phyloP scores from a whole-genome alignment of 2,113 vertebrate species.

The Aegithalos caudatus region DNA sequence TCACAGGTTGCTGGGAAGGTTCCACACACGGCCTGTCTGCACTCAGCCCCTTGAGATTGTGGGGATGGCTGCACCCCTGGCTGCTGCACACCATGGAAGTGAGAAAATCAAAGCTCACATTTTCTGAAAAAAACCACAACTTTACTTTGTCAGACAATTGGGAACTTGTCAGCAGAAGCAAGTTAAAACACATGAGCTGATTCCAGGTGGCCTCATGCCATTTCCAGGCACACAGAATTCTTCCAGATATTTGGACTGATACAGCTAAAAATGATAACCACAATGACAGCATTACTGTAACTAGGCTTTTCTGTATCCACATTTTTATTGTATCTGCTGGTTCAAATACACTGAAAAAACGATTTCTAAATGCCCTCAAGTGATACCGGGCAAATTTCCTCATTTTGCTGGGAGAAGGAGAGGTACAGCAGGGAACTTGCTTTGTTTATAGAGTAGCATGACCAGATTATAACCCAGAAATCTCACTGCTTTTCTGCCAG shows the following conservation, averaged over 20 bases:
- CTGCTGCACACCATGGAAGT: neutral
- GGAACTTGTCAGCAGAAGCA: neutral
- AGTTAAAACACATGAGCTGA: neutral
- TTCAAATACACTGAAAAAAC: neutral
- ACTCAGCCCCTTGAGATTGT: accelerated
- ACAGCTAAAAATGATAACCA: neutral
- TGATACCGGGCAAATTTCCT: neutral
- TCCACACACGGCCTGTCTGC: accelerated
- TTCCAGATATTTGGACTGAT: neutral
- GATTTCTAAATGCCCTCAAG: neutral
- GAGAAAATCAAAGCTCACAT: neutral
- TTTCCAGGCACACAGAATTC: neutral
- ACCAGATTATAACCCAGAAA: neutral
- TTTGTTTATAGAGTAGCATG: neutral
- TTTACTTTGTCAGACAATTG: neutral
- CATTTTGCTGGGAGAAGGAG: neutral
- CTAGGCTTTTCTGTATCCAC: neutral
- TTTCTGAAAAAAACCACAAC: neutral
- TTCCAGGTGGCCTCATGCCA: neutral
- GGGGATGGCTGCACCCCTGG: neutral
- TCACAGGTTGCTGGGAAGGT: neutral
- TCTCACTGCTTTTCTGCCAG: neutral
- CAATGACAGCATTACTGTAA: neutral
- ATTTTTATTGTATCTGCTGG: neutral
- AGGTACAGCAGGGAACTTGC: neutral